These are phyloP conservation scores for Rapana venosa DNA, from an alignment of 2,888 invertebrate species.

Conservation along the genomic window DNA sequence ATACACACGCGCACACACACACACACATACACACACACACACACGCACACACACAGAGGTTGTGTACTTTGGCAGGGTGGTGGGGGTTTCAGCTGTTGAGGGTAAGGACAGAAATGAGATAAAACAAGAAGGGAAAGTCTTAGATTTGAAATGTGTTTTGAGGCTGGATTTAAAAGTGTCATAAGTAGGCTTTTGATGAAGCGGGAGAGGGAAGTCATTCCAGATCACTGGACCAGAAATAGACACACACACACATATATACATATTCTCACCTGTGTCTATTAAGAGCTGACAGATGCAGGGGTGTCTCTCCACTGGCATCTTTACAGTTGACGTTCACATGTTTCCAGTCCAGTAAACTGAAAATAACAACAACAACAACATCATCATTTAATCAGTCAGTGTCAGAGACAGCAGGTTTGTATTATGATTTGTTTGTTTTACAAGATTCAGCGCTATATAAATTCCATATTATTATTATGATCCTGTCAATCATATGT, in stretches of 20 bases:
- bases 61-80: no score
- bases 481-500: background rate
- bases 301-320: slow-evolving; percentile 93
- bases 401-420: background rate
- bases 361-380: slow-evolving; percentile 46
- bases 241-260: background rate
- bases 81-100: no score
- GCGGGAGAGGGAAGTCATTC: no score
- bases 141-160: no score
- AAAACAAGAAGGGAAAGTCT: no score
- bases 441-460: no score
- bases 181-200: no score
- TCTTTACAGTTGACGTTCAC: slow-evolving; percentile 96
- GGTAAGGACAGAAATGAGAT: no score
- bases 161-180: no score
- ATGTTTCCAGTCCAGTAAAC: slow-evolving; percentile 83
- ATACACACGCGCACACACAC: background rate
- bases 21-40: background rate
- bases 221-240: no score
- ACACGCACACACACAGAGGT: no score
- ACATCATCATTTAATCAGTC: background rate
- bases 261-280: slow-evolving; percentile 88
- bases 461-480: no score
- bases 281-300: slow-evolving; percentile 95
- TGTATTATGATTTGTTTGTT: background rate